phyloP scores from a whole-genome alignment of 2,113 vertebrate species.

The human (Homo sapiens) region GRCh38 chr3:55011501-55012000 shows the following conservation, averaged over 20 bases:
- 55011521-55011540: background rate
- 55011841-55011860: background rate
- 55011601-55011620: background rate
- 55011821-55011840: background rate
- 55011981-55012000: background rate
- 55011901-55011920: background rate
- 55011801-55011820: background rate
- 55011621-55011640: background rate
- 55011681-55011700: background rate
- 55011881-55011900: background rate
- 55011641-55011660: rapidly evolving
- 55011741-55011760: background rate
- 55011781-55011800: background rate
- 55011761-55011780: background rate
- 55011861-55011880: background rate
- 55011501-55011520: background rate
- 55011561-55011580: background rate
- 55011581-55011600: background rate
- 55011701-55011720: background rate
- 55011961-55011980: background rate
- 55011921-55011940: background rate
- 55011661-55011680: background rate
- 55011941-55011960: background rate
- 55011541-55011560: background rate
- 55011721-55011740: background rate